phyloP scores from a whole-genome alignment of 2,888 invertebrate genomes.

The Meliscaeva auricollis region DNA sequence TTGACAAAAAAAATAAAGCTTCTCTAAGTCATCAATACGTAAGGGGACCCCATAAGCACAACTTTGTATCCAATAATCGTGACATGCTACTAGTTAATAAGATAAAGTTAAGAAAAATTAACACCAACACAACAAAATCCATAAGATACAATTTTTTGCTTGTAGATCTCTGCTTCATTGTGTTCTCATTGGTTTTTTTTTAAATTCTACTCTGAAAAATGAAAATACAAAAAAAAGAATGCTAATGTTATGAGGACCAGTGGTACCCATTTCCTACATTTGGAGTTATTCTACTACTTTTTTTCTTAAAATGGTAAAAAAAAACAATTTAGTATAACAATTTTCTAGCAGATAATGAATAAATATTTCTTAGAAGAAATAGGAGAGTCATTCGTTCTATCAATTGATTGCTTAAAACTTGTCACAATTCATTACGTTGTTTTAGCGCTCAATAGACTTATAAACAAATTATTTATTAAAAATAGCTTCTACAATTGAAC shows the following conservation, averaged over 20 bases:
- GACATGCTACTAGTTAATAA: slow-evolving; percentile 70
- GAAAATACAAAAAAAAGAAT: neutral
- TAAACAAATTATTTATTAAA: no score
- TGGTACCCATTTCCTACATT: neutral
- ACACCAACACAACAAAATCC: slow-evolving; percentile 38
- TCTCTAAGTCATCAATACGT: slow-evolving; percentile 63
- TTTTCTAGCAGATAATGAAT: no score
- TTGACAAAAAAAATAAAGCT: slow-evolving; percentile 46
- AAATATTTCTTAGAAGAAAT: no score
- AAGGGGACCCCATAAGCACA: slow-evolving; percentile 32
- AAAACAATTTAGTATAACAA: no score
- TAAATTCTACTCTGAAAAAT: slow-evolving; percentile 22
- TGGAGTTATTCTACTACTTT: neutral
- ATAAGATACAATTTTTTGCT: slow-evolving; percentile 45
- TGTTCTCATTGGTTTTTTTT: slow-evolving; percentile 35
- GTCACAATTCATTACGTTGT: no score
- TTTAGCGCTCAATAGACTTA: no score
- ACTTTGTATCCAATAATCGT: slow-evolving; percentile 53
- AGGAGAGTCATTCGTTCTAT: no score
- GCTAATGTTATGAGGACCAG: neutral
- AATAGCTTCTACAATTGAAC: no score
- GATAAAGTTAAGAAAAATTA: slow-evolving; percentile 21
- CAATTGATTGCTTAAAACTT: no score
- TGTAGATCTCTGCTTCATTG: slow-evolving; percentile 53
- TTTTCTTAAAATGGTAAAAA: no score